Base-by-base conservation (phyloP, 2,113 vertebrate genomes). In the Caranx ignobilis region DNA sequence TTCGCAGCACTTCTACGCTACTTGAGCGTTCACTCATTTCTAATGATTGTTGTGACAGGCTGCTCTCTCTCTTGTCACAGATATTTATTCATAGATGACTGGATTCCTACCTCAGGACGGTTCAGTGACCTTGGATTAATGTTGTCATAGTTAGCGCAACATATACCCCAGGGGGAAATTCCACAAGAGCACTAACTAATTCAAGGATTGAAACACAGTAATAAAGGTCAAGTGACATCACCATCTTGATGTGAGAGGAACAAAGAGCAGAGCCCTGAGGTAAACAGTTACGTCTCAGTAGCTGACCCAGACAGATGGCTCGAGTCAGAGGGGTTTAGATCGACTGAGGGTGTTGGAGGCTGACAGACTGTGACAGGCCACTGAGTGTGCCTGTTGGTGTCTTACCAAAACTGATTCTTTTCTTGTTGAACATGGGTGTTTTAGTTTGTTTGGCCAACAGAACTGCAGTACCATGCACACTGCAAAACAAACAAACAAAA, bases 211-310 rank as follows among this genome's bases (percentile, higher is more conserved):
- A 84, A 76, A 76, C 26, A n/a, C 59, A 85, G 71, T 70, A 43
- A 63, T 78, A 86, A 87, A 82, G 72, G 88, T 90, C 84, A 84
- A 78, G 65, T 75, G 80, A 65, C 77, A 82, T 77, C 57, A 55
- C 60, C 31, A 74, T 64, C 69, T 75, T 73, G 71, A 70, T 57
- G 70, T 57, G 45, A 84, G 11, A 75, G 47, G 10, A 71, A 61
- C 74, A 83, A 82, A 85, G 75, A 66, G 62, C 54, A 19, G 35
- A 77, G 77, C 79, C 83, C 65, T 11, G 54, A 75, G 59, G 71
- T 75, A 80, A 82, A 65, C 66, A 83, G 37, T 19, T 55, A 63
- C 34, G 65, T 62, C 57, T 54, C 84, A 50, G 64, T 62, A 54
- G 52, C 65, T 15, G 31, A 43, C 54, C 77, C 41, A 19, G 57